Evolutionary conservation across 1,140 invertebrate genomes (phyloP).

Genomic region (Octopus sinensis): DNA sequence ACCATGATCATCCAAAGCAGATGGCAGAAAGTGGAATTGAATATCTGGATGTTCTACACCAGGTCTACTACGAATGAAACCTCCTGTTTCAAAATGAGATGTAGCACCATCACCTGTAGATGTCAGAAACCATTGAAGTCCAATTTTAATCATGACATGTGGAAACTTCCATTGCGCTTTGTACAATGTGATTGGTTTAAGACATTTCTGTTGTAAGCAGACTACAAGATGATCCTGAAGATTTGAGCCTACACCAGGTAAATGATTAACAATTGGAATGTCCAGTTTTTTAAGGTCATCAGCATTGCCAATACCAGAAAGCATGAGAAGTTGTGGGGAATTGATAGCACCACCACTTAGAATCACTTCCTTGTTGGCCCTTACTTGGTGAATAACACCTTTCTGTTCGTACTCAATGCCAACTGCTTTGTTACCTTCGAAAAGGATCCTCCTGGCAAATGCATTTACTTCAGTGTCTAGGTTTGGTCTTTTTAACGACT

Average conservation of each 20-base stretch:
- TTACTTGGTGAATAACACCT: constrained; percentile 59
- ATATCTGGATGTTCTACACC: constrained; percentile 59
- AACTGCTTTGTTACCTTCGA: constrained; percentile 80
- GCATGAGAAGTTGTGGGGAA: constrained; percentile 86
- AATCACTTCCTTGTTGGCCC: constrained; percentile 63
- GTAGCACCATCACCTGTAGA: constrained; percentile 56
- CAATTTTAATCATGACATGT: constrained; percentile 60
- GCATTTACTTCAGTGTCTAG: constrained; percentile 82
- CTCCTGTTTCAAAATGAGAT: constrained; percentile 60
- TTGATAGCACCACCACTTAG: constrained; percentile 79
- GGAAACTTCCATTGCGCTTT: constrained; percentile 62
- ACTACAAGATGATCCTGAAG: constrained; percentile 59
- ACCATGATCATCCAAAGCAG: constrained; percentile 60
- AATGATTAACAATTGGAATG: constrained; percentile 53
- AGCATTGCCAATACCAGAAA: constrained; percentile 84
- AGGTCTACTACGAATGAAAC: constrained; percentile 55
- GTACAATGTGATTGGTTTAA: constrained; percentile 60
- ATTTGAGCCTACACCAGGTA: constrained; percentile 59
- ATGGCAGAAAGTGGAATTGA: constrained; percentile 62
- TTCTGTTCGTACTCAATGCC: constrained; percentile 76
- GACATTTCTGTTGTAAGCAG: constrained; percentile 60
- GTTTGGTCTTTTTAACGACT: constrained; percentile 76
- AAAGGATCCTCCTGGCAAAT: constrained; percentile 78
- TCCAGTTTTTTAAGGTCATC: constrained; percentile 72
- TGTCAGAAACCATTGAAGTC: constrained; percentile 59